These are phyloP conservation scores for Trissoscelio sp. DNA, from an alignment of 2,888 invertebrate species.

Conservation along the genomic window DNA sequence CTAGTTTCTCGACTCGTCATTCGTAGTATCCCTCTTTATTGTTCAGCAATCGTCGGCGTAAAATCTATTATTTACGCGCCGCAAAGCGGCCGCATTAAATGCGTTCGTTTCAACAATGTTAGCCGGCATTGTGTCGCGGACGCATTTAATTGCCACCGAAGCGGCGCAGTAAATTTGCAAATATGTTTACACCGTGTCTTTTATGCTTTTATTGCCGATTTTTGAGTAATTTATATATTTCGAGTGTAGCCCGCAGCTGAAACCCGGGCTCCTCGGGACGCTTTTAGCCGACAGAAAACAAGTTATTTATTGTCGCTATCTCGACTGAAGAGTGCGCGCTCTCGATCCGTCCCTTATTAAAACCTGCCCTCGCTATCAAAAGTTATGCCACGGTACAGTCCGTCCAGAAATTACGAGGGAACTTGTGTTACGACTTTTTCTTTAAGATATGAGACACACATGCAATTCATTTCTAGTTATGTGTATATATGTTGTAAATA, in stretches of 20 bases:
- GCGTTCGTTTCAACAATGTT: constrained; percentile 19
- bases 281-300: constrained; percentile 80
- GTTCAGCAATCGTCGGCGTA: constrained; percentile 29
- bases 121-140: constrained; percentile 43
- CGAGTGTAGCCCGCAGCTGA: constrained; percentile 68
- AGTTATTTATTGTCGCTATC: constrained; percentile 83
- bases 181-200: constrained; percentile 66
- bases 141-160: constrained; percentile 54
- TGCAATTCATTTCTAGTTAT: no score
- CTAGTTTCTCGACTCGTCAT: constrained; percentile 15
- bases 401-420: no score
- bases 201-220: constrained; percentile 65
- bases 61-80: constrained; percentile 52
- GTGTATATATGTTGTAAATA: no score
- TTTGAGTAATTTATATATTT: constrained; percentile 64
- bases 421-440: no score
- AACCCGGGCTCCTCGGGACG: constrained; percentile 74
- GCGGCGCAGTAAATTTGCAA: constrained; percentile 56
- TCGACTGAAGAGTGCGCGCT: constrained; percentile 75
- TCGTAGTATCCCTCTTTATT: constrained; percentile 12
- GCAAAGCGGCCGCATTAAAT: constrained; percentile 15
- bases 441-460: no score
- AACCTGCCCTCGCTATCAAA: constrained; percentile 82
- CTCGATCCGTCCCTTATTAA: constrained; percentile 83
- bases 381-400: constrained; percentile 80